phyloP scores from a whole-genome alignment of 2,797 vertebrate species.

The Chelidonichthys spinosus region DNA sequence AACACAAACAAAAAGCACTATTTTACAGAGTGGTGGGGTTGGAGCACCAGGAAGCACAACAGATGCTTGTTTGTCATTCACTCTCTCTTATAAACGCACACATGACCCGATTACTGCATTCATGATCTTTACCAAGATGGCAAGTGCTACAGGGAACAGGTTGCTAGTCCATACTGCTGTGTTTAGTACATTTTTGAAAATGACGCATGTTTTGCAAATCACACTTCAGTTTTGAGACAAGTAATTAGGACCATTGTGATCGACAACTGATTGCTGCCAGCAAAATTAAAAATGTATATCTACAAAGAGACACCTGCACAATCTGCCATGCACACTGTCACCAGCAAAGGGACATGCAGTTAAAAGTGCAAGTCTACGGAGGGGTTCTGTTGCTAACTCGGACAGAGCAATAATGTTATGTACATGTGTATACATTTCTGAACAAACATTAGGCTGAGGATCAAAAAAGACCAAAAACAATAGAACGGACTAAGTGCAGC shows the following conservation, averaged over 20 bases:
- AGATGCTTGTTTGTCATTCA: slow-evolving; percentile 33
- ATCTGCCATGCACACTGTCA: slow-evolving; percentile 81
- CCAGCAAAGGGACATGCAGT: slow-evolving; percentile 80
- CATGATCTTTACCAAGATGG: slow-evolving; percentile 57
- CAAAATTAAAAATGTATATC: slow-evolving; percentile 70
- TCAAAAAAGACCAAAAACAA: slow-evolving; percentile 57
- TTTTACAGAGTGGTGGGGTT: slow-evolving; percentile 58
- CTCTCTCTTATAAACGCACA: not conserved
- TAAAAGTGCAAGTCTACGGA: slow-evolving; percentile 80
- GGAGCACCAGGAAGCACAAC: slow-evolving; percentile 67
- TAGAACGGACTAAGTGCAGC: slow-evolving; percentile 68
- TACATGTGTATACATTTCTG: slow-evolving; percentile 73
- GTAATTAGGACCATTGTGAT: slow-evolving; percentile 66
- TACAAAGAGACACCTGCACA: slow-evolving; percentile 79
- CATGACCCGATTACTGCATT: slow-evolving; percentile 59
- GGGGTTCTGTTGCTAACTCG: slow-evolving; percentile 58
- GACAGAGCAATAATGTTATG: slow-evolving; percentile 71
- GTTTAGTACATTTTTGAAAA: slow-evolving; percentile 63
- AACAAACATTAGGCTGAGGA: slow-evolving; percentile 67
- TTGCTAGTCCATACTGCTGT: slow-evolving; percentile 61
- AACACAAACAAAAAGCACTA: slow-evolving; percentile 51
- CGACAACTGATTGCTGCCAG: slow-evolving; percentile 67
- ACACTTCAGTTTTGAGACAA: slow-evolving; percentile 64
- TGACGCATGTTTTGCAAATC: slow-evolving; percentile 62
- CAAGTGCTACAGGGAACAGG: slow-evolving; percentile 75